phyloP scores from a whole-genome alignment of 1,140 invertebrate species.

The Augochlora pura region DNA sequence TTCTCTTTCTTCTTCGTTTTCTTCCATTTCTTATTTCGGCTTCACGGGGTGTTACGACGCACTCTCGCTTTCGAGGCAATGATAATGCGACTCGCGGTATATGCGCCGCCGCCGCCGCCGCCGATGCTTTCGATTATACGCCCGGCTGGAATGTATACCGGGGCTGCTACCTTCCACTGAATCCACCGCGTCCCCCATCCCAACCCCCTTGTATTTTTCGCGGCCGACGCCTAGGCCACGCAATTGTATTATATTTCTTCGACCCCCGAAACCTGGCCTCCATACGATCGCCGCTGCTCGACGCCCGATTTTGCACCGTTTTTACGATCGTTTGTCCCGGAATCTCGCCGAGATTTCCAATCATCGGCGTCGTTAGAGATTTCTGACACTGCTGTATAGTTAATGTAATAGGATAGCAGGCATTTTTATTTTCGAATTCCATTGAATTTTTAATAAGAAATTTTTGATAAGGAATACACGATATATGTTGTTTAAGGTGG shows the following conservation, averaged over 20 bases:
- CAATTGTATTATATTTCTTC: neutral
- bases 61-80: slow-evolving; percentile 58
- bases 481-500: too few species aligned
- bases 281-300: too few species aligned
- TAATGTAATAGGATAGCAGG: too few species aligned
- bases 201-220: neutral
- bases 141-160: slow-evolving; percentile 27
- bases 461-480: too few species aligned
- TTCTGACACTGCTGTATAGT: too few species aligned
- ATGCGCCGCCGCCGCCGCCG: slow-evolving; percentile 57
- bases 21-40: slow-evolving; percentile 53
- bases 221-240: neutral
- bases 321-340: too few species aligned
- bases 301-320: too few species aligned
- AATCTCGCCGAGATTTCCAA: neutral
- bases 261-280: too few species aligned
- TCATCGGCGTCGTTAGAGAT: too few species aligned
- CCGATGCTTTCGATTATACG: slow-evolving; percentile 52
- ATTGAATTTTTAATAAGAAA: too few species aligned
- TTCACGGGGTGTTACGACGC: slow-evolving; percentile 61
- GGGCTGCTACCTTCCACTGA: slow-evolving; percentile 21
- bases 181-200: too few species aligned
- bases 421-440: too few species aligned
- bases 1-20: slow-evolving; percentile 50
- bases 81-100: slow-evolving; percentile 60